Evolutionary conservation across 2,797 vertebrate genomes (phyloP).

Genomic region (Pygocentrus nattereri): DNA sequence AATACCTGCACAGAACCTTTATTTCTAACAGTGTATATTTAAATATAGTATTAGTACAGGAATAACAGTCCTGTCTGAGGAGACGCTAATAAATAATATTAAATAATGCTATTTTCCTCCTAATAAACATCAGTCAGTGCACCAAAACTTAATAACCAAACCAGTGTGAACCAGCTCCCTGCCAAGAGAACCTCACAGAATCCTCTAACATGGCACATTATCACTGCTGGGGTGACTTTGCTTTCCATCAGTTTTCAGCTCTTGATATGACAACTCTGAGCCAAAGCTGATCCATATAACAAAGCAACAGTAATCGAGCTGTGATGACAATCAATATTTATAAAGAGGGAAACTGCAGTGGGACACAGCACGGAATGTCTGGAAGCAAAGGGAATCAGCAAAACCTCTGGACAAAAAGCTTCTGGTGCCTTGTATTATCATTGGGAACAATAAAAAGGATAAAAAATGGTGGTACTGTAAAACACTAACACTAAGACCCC

Average conservation of each 20-base stretch:
- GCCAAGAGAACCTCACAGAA: neutral
- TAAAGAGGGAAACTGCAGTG: neutral
- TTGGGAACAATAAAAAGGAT: no score
- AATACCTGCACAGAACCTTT: no score
- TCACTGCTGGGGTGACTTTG: neutral
- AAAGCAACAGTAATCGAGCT: neutral
- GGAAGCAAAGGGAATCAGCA: no score
- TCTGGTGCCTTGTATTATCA: no score
- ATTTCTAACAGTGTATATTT: no score
- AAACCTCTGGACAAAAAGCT: no score
- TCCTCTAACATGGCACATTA: neutral
- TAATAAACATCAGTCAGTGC: neutral
- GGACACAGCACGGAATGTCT: no score
- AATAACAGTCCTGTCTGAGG: no score
- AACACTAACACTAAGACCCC: no score
- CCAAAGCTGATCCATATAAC: neutral
- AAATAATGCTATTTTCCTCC: neutral
- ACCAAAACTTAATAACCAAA: neutral
- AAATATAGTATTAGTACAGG: no score
- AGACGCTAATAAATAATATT: no score
- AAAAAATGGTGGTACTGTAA: no score
- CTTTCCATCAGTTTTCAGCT: neutral
- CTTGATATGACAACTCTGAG: neutral
- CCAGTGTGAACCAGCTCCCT: neutral
- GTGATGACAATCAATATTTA: neutral